These are phyloP conservation scores for Fulica atra DNA, from an alignment of 2,113 vertebrate species.

Conservation along the genomic window DNA sequence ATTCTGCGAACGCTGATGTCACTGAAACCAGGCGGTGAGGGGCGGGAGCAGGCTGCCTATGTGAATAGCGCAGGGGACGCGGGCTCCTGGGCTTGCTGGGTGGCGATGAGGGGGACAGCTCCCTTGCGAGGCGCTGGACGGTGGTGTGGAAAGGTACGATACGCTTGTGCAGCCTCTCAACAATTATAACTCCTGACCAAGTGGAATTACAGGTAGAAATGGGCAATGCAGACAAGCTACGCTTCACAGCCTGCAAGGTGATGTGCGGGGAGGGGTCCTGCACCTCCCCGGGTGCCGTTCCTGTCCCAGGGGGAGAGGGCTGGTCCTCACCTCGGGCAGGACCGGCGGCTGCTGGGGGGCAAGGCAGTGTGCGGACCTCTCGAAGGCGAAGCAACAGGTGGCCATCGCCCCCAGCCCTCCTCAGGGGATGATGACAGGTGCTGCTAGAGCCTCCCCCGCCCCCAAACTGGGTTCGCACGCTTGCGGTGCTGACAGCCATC, in stretches of 20 bases:
- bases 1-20: conserved; percentile 67
- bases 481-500: background rate
- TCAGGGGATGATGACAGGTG: background rate
- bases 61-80: background rate
- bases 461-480: accelerated
- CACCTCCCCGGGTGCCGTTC: background rate
- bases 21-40: background rate
- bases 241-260: background rate
- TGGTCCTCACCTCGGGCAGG: background rate
- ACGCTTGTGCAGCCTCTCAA: background rate
- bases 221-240: background rate
- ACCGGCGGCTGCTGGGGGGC: background rate
- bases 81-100: background rate
- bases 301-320: background rate
- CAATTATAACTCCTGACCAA: background rate
- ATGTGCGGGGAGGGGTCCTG: background rate
- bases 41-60: background rate
- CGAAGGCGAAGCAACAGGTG: background rate
- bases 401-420: background rate
- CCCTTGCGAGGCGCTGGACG: accelerated
- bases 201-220: background rate
- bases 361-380: background rate
- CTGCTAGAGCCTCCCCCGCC: background rate
- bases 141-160: background rate
- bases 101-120: background rate